Evolutionary conservation across 2,113 vertebrate genomes (phyloP).

Genomic region (Otis tarda): DNA sequence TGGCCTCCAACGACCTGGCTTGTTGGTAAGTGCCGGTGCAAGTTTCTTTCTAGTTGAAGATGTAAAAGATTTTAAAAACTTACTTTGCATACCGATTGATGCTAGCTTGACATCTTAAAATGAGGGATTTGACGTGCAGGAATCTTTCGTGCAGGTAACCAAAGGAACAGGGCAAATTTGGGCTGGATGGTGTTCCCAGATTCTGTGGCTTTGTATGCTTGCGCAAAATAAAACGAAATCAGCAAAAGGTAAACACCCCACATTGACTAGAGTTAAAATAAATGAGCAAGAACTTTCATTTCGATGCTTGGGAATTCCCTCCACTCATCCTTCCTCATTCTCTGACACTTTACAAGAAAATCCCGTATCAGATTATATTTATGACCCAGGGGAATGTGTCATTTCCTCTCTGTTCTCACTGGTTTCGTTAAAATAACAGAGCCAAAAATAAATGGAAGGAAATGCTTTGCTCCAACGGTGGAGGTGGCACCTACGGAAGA

Average conservation of each 20-base stretch:
- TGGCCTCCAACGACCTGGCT: background rate
- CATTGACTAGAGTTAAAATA: background rate
- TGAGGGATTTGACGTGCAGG: background rate
- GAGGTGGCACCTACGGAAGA: background rate
- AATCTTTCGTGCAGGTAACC: background rate
- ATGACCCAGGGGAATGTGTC: background rate
- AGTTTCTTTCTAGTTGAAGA: background rate
- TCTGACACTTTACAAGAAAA: background rate
- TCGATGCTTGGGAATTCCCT: slow-evolving; percentile 28
- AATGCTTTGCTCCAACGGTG: background rate
- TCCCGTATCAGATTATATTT: background rate
- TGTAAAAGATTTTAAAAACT: background rate
- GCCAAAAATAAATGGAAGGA: background rate
- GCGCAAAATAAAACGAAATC: background rate
- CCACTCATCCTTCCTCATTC: background rate
- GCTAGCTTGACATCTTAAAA: background rate
- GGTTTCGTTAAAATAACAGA: background rate
- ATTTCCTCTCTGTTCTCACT: slow-evolving; percentile 22
- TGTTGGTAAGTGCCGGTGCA: fast-evolving
- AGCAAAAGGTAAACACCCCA: background rate
- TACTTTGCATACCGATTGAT: fast-evolving
- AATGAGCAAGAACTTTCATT: background rate
- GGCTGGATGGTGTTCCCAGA: background rate
- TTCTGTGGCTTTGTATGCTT: background rate
- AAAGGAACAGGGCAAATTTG: background rate